Percentiles rank a stretch among this genome's conserved stretches.
Conservation (phyloP, 2,113 vertebrate species). For the Gopherus evgoodei region DNA sequence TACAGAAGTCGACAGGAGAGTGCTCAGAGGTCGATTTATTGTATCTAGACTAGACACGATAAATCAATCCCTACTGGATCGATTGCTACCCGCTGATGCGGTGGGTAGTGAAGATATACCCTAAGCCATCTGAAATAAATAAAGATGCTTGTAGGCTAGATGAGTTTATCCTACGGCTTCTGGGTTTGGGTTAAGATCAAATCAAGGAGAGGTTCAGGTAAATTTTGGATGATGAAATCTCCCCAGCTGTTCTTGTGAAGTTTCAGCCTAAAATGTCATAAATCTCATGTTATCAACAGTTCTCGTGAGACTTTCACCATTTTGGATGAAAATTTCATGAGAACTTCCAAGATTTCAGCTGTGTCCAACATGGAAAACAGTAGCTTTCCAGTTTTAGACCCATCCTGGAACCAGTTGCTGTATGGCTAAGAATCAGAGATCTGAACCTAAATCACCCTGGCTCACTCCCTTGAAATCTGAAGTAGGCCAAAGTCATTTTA, state of each 20-base stretch:
- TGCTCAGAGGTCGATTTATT: too few relatives aligned
- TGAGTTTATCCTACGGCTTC: not conserved
- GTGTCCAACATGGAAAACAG: not conserved
- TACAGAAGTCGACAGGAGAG: too few relatives aligned
- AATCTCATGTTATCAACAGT: not conserved
- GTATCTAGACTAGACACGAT: too few relatives aligned
- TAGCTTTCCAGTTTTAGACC: not conserved
- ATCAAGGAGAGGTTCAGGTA: not conserved
- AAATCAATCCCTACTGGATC: too few relatives aligned
- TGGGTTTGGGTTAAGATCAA: not conserved
- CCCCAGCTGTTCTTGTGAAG: not conserved
- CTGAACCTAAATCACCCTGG: not conserved
- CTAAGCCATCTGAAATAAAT: not conserved
- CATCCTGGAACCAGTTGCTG: not conserved
- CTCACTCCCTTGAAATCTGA: slow-evolving; percentile 12
- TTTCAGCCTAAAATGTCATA: not conserved
- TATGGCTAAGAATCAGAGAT: not conserved
- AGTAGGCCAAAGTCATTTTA: not conserved
- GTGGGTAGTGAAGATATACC: too few relatives aligned
- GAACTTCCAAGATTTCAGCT: slow-evolving; percentile 6
- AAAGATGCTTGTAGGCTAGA: not conserved
- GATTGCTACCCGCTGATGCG: too few relatives aligned
- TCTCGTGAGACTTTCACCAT: not conserved
- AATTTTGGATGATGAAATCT: not conserved
- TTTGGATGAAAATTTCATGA: slow-evolving; percentile 13